Evolutionary conservation across 37 sponge, comb jelly and placozoan species (phyloP).

Genomic region (Geodia barretti): DNA sequence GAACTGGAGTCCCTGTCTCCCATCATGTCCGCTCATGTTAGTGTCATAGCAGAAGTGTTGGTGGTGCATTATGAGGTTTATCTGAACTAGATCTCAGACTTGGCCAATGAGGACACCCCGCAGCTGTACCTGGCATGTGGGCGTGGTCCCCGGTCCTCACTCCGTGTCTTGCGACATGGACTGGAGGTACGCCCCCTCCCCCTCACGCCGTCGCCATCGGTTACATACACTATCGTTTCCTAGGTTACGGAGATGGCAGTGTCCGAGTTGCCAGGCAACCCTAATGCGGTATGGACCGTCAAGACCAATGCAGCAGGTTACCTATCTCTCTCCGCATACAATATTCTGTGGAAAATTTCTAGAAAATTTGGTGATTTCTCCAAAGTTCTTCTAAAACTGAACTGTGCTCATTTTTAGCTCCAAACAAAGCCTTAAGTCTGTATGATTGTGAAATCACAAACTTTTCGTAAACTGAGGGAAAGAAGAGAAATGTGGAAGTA

Average conservation of each 20-base stretch:
- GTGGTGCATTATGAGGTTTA: neutral
- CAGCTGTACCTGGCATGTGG: conserved; percentile 98
- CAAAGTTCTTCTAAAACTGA: too few relatives aligned
- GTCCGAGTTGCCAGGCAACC: conserved; percentile 97
- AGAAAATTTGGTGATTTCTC: too few relatives aligned
- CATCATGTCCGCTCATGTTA: conserved; percentile 13
- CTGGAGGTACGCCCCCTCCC: conserved; percentile 67
- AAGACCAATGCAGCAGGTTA: conserved; percentile 74
- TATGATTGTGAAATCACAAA: too few relatives aligned
- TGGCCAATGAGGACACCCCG: conserved; percentile 96
- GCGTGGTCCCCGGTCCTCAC: conserved; percentile 96
- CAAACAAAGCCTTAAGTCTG: too few relatives aligned
- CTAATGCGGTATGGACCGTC: conserved; percentile 97
- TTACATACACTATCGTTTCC: neutral
- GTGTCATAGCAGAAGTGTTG: neutral
- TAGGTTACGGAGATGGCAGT: conserved; percentile 99
- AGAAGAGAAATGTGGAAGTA: neutral
- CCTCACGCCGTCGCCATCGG: neutral
- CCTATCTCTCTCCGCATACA: conserved; percentile 7
- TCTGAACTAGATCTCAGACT: conserved; percentile 79
- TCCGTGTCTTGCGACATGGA: conserved; percentile 93
- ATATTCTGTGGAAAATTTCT: too few relatives aligned
- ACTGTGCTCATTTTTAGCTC: too few relatives aligned
- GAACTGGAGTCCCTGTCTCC: conserved; percentile 83
- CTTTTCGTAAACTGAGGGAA: too few relatives aligned